Evolutionary conservation across 2,888 invertebrate genomes (phyloP).

Genomic region (Lymantria monacha): DNA sequence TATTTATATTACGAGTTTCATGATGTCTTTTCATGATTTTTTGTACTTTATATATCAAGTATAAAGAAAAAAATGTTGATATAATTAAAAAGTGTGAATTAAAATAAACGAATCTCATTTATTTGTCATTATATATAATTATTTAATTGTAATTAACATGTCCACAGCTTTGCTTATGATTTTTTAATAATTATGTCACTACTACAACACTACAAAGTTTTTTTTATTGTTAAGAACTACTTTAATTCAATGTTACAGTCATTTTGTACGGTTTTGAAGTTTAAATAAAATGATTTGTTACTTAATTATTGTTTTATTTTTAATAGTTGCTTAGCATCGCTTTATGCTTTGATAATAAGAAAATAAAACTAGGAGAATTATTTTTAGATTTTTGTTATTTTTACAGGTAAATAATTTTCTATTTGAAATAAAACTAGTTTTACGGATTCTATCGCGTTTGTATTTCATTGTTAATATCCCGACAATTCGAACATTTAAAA

Average conservation of each 20-base stretch:
- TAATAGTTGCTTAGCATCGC: neutral
- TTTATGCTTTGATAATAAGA: too few species aligned
- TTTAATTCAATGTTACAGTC: conserved; percentile 18
- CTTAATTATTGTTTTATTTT: conserved; percentile 26
- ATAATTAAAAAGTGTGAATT: neutral
- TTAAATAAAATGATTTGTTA: conserved; percentile 41
- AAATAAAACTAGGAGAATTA: too few species aligned
- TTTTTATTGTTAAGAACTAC: conserved; percentile 18
- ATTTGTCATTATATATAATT: conserved; percentile 8
- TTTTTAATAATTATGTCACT: conserved; percentile 14
- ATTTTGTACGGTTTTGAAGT: conserved; percentile 38
- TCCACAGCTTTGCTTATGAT: conserved; percentile 32
- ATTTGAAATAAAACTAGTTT: too few species aligned
- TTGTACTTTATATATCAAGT: too few species aligned
- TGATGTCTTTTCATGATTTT: too few species aligned
- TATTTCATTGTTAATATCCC: too few species aligned
- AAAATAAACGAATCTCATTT: conserved; percentile 1
- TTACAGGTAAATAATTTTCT: too few species aligned
- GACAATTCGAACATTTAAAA: too few species aligned
- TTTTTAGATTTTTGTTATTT: too few species aligned
- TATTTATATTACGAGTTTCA: too few species aligned
- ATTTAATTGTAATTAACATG: conserved; percentile 29
- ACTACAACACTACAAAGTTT: conserved; percentile 15
- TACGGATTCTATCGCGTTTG: too few species aligned
- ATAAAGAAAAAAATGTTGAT: too few species aligned